Conservation (phyloP, 2,888 invertebrate genomes). For the Venusia cambrica region DNA sequence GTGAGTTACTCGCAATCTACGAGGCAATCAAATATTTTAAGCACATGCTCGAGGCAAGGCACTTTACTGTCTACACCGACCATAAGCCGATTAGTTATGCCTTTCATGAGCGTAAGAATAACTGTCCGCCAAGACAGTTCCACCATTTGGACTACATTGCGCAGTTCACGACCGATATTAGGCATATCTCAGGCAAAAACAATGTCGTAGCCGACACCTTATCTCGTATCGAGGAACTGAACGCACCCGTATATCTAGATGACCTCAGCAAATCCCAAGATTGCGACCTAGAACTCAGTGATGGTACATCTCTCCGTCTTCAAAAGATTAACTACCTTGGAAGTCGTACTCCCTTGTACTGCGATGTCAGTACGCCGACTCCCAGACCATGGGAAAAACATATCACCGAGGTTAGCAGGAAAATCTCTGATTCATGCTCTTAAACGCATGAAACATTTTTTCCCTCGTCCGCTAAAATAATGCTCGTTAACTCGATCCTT, state of each 20-base stretch:
- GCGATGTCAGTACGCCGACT: no score
- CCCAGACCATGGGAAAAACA: no score
- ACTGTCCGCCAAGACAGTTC: conserved; percentile 32
- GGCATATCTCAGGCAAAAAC: conserved; percentile 24
- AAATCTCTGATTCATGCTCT: no score
- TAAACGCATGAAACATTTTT: no score
- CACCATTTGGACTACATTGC: conserved; percentile 28
- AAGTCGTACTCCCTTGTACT: no score
- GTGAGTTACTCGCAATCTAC: conserved; percentile 45
- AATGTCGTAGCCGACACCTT: conserved; percentile 36
- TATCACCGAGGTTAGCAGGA: no score
- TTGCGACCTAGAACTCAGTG: conserved; percentile 25
- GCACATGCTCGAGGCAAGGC: conserved; percentile 18
- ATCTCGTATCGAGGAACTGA: conserved; percentile 31
- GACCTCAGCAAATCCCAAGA: conserved; percentile 22
- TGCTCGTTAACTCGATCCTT: no score
- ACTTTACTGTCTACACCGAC: conserved; percentile 28
- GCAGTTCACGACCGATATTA: conserved; percentile 30
- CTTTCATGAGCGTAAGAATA: conserved; percentile 34
- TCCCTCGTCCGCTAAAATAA: no score
- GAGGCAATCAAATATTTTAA: conserved; percentile 13
- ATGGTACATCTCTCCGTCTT: no score
- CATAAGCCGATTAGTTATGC: conserved; percentile 39
- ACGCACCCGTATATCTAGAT: conserved; percentile 13
- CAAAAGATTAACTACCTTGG: no score